Percentiles rank a stretch among this genome's conserved stretches.
phyloP scores from a whole-genome alignment of 2,113 vertebrate species.

The Ochotona princeps region DNA sequence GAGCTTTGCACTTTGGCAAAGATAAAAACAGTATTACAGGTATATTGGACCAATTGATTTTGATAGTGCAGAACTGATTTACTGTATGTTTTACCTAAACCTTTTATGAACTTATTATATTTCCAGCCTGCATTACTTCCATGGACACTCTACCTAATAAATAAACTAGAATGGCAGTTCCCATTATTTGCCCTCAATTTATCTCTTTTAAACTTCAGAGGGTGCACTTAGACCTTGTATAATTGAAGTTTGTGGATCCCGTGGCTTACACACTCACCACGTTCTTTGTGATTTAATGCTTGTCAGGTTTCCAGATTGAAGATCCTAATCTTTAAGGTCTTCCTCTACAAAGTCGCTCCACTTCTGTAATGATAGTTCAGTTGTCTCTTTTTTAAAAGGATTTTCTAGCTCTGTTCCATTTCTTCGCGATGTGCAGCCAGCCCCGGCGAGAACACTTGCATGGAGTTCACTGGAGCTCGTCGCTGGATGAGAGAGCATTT shows the following conservation, averaged over 20 bases:
- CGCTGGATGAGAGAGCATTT: neutral
- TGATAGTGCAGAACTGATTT: conserved; percentile 76
- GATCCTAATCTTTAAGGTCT: conserved; percentile 68
- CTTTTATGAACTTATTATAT: conserved; percentile 77
- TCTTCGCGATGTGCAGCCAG: neutral
- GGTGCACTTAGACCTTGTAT: conserved; percentile 61
- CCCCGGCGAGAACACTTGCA: neutral
- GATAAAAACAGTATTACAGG: conserved; percentile 70
- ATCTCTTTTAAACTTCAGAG: conserved; percentile 75
- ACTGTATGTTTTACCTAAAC: conserved; percentile 72
- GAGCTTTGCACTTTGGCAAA: conserved; percentile 25
- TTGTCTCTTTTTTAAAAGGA: conserved; percentile 49
- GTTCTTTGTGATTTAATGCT: conserved; percentile 74
- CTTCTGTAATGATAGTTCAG: conserved; percentile 42
- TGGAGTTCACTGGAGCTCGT: neutral
- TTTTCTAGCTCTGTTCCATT: neutral
- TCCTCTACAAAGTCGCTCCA: conserved; percentile 4
- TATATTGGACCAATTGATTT: conserved; percentile 53
- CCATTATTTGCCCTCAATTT: conserved; percentile 75
- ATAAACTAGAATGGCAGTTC: conserved; percentile 66
- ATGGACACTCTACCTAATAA: conserved; percentile 71
- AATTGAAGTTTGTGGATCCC: conserved; percentile 69
- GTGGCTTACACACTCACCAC: conserved; percentile 21
- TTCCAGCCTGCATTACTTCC: conserved; percentile 58
- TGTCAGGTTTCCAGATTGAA: conserved; percentile 70